Base-by-base conservation (phyloP, 2,888 invertebrate genomes). In the Leucophenga montana region DNA sequence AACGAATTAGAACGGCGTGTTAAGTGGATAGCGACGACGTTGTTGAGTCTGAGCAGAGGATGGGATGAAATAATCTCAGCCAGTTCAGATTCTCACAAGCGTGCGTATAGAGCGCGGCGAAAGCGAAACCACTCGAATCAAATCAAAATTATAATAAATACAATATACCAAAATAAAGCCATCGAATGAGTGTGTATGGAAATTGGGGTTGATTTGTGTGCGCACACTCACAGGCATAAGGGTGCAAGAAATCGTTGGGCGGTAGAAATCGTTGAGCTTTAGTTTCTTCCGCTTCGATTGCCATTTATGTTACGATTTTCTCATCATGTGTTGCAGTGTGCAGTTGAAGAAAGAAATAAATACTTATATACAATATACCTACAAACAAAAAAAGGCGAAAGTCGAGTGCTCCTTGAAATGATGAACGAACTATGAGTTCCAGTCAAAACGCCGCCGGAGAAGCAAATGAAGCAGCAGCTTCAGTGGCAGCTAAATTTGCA, bases 111-210 rank as follows among this genome's bases (percentile, higher is more conserved):
- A 56, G 39, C 68, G 44, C 11, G 20, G 20, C 62, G 18, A 64
- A 33, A 22, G 62, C 46, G 39, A 20, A 64, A 64, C 62, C 67
- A 68, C 64, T 72, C 68, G 71, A 72, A 66, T 68, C 68, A 66
- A 69, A 73, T 72, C 62, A 69, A 71, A 73, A 73, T 20, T 64
- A 70, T 69, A 71, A 71, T 72, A 68, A 73, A 71, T n/a, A n/a
- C n/a, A 67, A 50, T 70, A 48, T 54, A 69, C 67, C 67, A 71
- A 71, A 75, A 64, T 64, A 62, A 44, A 31, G 4, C 27, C 2
- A 27, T 27, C 4, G 27, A 27, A 2, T 27, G n/a, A 27, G 27
- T 20, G 8, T 27, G 31, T 27, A 4, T 33, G 31, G 22, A 59
- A 33, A 59, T 31, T 59, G 31, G 59, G 59, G 59, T 59, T 59